Evolutionary conservation across 2,113 vertebrate genomes (phyloP), one percentile per base, ranked within the genome.

Genomic region (Anoplopoma fimbria): DNA sequence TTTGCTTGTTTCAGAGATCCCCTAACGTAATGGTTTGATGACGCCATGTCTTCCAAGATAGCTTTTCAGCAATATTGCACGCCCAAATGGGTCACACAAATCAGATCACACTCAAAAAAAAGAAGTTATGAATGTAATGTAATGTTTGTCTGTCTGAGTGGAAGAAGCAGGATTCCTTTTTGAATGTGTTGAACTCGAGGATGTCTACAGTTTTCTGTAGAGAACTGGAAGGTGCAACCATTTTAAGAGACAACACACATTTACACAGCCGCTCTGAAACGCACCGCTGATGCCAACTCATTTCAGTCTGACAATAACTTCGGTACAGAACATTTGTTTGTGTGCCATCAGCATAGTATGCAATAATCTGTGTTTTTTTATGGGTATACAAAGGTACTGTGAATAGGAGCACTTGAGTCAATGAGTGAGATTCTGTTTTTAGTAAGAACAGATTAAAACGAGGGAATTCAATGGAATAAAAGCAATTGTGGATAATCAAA

Each of bases 361-460:
- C 94, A 95, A 94, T 95, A 94, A 95, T 93, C 80, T 85, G 79
- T 93, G 76, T 89, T 92, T 86, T 87, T 92, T 89, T 91, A 89
- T 89, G 82, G 79, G 75, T 85, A 21, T 84, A 82, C 79, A 88
- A 88, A 67, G 80, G 90, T 86, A 92, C 92, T 90, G 86, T 91
- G 90, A 93, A 90, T 69, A 75, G 31, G 89, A 87, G 86, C 83
- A 92, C 87, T 91, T 79, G 77, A 73, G 79, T 86, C 69, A 34
- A 60, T 36, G 75, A 82, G 63, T 51, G 81, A 86, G 75, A 72
- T 87, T 83, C 45, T 83, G 79, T 88, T 75, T 86, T 81, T 45
- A 83, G 70, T 75, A 34, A 15, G 62, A 62, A 77, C 42, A 70
- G 55, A 79, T 86, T 61, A 38, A 75, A 85, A 73, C 53, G 80